Evolutionary conservation across 2,113 vertebrate genomes (phyloP).

Genomic region (Muntiacus muntjak): DNA sequence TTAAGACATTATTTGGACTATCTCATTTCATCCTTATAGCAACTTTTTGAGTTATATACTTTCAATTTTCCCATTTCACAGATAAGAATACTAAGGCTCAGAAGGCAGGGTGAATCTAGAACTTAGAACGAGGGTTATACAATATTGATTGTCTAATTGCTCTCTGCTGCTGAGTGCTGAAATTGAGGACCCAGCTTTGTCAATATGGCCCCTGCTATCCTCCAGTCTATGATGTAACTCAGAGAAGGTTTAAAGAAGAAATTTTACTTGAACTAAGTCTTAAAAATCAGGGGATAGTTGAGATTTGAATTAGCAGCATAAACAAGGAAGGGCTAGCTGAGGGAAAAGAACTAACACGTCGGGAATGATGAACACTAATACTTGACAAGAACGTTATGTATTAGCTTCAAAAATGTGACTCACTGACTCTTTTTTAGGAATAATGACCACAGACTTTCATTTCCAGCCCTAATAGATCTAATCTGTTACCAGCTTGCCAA

Average conservation of each 20-base stretch:
- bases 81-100: background rate
- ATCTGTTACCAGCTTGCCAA: background rate
- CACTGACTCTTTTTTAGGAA: background rate
- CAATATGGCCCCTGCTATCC: background rate
- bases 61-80: background rate
- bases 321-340: background rate
- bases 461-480: background rate
- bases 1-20: background rate
- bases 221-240: background rate
- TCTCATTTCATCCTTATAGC: background rate
- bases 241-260: background rate
- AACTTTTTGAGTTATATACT: background rate
- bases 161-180: background rate
- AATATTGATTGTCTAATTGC: background rate
- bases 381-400: background rate
- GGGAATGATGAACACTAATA: background rate
- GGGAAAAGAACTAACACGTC: background rate
- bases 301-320: background rate
- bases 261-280: background rate
- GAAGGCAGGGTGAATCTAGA: background rate
- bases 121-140: background rate
- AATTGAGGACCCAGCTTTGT: background rate
- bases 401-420: conserved; percentile 13
- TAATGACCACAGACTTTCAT: background rate
- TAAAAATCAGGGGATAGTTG: background rate